Evolutionary conservation across 2,113 vertebrate genomes (phyloP), one percentile per base, ranked within the genome.

Genomic region (Syngnathus scovelli): DNA sequence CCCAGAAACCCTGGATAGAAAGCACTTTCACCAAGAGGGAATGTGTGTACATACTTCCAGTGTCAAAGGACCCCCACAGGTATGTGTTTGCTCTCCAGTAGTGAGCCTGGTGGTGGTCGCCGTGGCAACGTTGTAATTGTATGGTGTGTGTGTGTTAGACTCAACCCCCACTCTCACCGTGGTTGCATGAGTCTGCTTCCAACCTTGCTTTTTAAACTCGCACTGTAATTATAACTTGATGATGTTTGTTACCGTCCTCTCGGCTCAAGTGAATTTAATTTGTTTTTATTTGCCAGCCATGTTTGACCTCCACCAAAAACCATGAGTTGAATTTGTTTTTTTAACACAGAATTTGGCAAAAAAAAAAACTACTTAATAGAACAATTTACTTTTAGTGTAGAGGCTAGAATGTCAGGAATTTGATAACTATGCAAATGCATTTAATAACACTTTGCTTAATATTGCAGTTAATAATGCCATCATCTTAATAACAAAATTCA

Each of bases 1-100:
- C 96, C 93, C 96, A 98, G 94, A 98, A 97, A 97, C 93, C 97
- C 92, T 99, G 97, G 97, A 98, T 99, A 96, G 97, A 98, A 94
- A 96, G 91, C 89, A 96, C 95, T 93, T 98, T 99, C 93, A 95
- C 92, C 83, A 99, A 95, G 93, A 95, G 97, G 91, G 97, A 98
- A 94, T 99, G 97, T 91, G 94, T 96, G 60, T 98, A 98, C 84
- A 96, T 99, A 88, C 95, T 99, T 91, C 96, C 97, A 85, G 96
- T 93, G 90, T 98, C 97, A 86, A 99, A 97, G 89, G 97, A 99
- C 85, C 96, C 97, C 80, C 97, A 99, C 97, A 98, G 97, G 97
- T 99, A 95, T 83, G 33, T 81, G 78, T 75, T 64, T 19, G 21
- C 46, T 15, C 66, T 68, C 38, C 54, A 2, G 56, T n/a, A 68